Percentiles rank a stretch among this genome's conserved stretches.
Conservation (phyloP, 2,797 vertebrate species). For the Rhabdomys pumilio region DNA sequence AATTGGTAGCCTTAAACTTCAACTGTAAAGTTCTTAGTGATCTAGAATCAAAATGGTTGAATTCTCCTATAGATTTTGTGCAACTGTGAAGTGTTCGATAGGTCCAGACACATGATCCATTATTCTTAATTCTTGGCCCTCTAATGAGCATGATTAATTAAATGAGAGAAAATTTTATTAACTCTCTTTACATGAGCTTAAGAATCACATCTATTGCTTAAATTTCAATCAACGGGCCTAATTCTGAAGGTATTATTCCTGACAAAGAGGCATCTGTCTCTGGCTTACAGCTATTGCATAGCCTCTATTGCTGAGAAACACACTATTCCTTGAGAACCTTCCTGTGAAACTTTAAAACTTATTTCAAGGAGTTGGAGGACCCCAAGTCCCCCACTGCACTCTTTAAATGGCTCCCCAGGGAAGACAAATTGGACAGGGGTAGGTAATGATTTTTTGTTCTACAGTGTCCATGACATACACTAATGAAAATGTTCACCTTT, state of each 20-base stretch:
- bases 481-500: constrained; percentile 86
- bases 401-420: constrained; percentile 40
- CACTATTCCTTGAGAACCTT: constrained; percentile 56
- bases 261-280: constrained; percentile 48
- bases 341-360: constrained; percentile 63
- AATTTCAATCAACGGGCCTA: constrained; percentile 63
- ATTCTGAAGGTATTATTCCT: constrained; percentile 61
- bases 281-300: background rate
- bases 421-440: constrained; percentile 72
- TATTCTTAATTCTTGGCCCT: constrained; percentile 67
- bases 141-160: constrained; percentile 73
- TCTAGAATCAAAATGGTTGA: constrained; percentile 67
- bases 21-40: background rate
- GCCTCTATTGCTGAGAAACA: background rate
- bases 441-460: constrained; percentile 81
- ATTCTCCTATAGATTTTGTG: constrained; percentile 61
- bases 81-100: constrained; percentile 67
- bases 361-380: constrained; percentile 55
- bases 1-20: constrained; percentile 43
- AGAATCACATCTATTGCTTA: constrained; percentile 41
- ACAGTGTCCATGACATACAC: constrained; percentile 78
- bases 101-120: constrained; percentile 33
- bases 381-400: no score
- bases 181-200: constrained; percentile 58
- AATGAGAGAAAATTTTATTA: constrained; percentile 68